Percentiles rank a stretch among this genome's conserved stretches.
Evolutionary conservation across 2,888 invertebrate species (phyloP).

Genomic region (Amphipoea lucens): DNA sequence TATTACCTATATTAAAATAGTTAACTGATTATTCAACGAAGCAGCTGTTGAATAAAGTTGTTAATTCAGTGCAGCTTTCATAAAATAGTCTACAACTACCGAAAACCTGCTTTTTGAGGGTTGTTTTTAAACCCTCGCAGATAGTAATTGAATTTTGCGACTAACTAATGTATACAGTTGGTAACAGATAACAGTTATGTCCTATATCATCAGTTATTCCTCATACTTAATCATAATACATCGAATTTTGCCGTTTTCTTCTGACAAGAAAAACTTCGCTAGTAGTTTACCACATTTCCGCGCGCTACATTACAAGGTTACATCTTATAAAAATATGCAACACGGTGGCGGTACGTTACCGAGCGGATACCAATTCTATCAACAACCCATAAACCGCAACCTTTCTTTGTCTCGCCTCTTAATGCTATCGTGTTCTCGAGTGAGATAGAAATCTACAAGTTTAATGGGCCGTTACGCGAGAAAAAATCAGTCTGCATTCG

Average conservation of each 20-base stretch:
- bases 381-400: slow-evolving; percentile 91
- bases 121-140: neutral
- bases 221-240: no score
- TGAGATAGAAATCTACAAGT: slow-evolving; percentile 90
- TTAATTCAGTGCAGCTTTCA: neutral
- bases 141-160: neutral
- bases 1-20: neutral
- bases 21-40: neutral
- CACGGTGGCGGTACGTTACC: slow-evolving; percentile 88
- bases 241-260: neutral
- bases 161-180: neutral
- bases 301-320: slow-evolving; percentile 81
- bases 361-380: slow-evolving; percentile 91
- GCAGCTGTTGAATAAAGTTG: no score
- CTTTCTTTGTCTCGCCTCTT: slow-evolving; percentile 90
- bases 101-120: neutral
- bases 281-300: slow-evolving; percentile 25
- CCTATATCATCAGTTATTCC: no score
- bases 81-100: neutral
- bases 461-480: slow-evolving; percentile 90
- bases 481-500: slow-evolving; percentile 91
- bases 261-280: neutral
- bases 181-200: neutral
- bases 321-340: slow-evolving; percentile 87
- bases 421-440: slow-evolving; percentile 83